Base-by-base conservation (phyloP, 2,113 vertebrate genomes). In the Cololabis saira region DNA sequence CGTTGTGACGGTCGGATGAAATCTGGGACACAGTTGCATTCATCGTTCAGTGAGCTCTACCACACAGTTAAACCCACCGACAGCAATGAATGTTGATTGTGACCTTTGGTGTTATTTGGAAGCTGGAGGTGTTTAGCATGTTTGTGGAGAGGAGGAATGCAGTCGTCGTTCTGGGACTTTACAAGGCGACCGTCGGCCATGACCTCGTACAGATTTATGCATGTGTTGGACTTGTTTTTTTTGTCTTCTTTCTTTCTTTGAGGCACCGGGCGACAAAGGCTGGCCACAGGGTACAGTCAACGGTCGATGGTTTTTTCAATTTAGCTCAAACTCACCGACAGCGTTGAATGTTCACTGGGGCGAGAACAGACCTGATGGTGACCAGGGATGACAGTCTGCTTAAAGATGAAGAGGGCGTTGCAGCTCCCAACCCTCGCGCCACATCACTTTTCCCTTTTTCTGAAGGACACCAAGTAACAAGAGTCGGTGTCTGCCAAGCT, bases 31-130 rank as follows among this genome's bases (percentile, higher is more conserved):
- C 97, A 99, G 96, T 99, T 95, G 95, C 97, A 99, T 98, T 99
- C 97, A 99, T 98, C 94, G 96, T 97, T 95, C 97, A 97, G 97
- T 93, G 97, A 98, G 97, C 95, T 98, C 95, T 94, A 94, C 94
- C 90, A 93, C 91, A 97, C 87, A 94, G 93, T 94, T 93, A 95
- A 98, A 98, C 97, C 97, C 97, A 99, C 97, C 97, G 97, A 99
- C 97, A 99, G 97, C 97, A 99, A 99, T 99, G 97, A 99, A 99
- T 99, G 97, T 98, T 98, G 95, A 98, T 97, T 99, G 97, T 98
- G 91, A 93, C 92, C 92, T 93, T 92, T 91, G 89, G 57, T 84
- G 85, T 68, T 61, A 65, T 61, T 78, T 81, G 57, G 53, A 72
- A 45, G 76, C 48, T 37, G 5, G 2, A 67, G 44, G 44, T 64